Evolutionary conservation across 2,113 vertebrate species (phyloP).

Genomic region (Trichechus manatus): DNA sequence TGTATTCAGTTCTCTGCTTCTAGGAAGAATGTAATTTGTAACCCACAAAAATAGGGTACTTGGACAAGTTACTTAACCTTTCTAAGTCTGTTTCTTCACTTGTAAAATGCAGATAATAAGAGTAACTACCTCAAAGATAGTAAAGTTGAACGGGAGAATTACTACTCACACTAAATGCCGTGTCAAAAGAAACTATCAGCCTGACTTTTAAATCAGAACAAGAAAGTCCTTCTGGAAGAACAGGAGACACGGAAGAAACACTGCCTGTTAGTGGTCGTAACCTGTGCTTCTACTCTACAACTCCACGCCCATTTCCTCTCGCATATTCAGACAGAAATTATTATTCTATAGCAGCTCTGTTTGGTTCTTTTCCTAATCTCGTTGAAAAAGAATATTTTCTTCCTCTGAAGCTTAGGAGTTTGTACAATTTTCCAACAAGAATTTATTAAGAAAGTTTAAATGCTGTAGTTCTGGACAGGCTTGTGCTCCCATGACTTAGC

Average conservation of each 20-base stretch:
- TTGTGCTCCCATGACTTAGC: neutral
- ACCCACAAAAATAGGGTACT: neutral
- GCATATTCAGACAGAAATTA: conserved; percentile 28
- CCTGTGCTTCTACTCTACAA: neutral
- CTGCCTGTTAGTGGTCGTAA: neutral
- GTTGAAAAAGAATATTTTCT: conserved; percentile 19
- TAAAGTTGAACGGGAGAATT: conserved; percentile 66
- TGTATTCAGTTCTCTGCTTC: neutral
- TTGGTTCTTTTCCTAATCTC: neutral
- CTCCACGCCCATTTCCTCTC: neutral
- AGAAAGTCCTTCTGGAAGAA: conserved; percentile 40
- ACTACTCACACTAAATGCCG: conserved; percentile 63
- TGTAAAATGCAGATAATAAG: conserved; percentile 72
- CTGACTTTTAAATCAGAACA: conserved; percentile 63
- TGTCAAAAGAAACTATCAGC: neutral
- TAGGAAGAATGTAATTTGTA: conserved; percentile 44
- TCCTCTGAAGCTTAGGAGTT: neutral
- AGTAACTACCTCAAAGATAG: conserved; percentile 54
- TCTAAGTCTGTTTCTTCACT: conserved; percentile 54
- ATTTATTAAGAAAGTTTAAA: conserved; percentile 25
- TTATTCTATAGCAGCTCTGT: neutral
- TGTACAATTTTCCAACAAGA: neutral
- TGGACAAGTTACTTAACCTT: conserved; percentile 70
- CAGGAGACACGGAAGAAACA: neutral
- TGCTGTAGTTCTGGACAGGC: neutral